Conservation (phyloP, 2,797 vertebrate genomes). For the Nyctalus aviator region DNA sequence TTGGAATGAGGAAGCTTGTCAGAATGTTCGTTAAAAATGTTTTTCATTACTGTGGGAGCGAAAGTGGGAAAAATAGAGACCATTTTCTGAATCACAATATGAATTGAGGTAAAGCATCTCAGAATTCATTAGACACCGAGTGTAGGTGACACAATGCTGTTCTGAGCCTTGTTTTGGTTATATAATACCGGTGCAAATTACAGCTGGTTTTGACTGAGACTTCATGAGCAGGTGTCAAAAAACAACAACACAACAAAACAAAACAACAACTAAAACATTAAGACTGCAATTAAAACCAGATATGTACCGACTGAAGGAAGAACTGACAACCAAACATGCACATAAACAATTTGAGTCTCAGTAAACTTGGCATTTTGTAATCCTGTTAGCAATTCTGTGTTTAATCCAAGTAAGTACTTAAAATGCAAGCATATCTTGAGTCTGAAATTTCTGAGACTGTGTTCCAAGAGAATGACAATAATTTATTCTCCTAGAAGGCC, state of each 20-base stretch:
- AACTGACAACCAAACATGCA: conserved; percentile 64
- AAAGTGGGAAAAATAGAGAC: conserved; percentile 64
- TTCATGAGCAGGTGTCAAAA: conserved; percentile 74
- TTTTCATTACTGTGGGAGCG: conserved; percentile 58
- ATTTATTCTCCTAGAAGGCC: conserved; percentile 84
- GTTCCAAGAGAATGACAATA: conserved; percentile 84
- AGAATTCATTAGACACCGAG: conserved; percentile 55
- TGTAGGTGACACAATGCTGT: background rate
- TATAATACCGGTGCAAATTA: conserved; percentile 66
- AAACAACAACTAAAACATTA: background rate
- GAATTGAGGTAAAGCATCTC: background rate
- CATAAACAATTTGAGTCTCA: conserved; percentile 73
- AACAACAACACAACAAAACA: conserved; percentile 5
- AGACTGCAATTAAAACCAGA: conserved; percentile 78
- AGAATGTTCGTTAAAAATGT: conserved; percentile 66
- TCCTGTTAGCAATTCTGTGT: conserved; percentile 79
- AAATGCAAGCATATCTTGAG: conserved; percentile 84
- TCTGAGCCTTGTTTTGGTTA: conserved; percentile 54
- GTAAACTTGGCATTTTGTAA: conserved; percentile 82
- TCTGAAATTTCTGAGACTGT: conserved; percentile 83
- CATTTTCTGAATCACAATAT: conserved; percentile 56
- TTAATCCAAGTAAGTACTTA: conserved; percentile 82
- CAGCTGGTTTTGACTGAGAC: conserved; percentile 69
- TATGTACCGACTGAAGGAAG: conserved; percentile 75
- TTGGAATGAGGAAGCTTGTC: conserved; percentile 77